Percentiles rank a stretch among this genome's conserved stretches.
These are phyloP conservation scores for Penaeus chinensis DNA, from an alignment of 1,140 invertebrate genomes.

Conservation along the genomic window DNA sequence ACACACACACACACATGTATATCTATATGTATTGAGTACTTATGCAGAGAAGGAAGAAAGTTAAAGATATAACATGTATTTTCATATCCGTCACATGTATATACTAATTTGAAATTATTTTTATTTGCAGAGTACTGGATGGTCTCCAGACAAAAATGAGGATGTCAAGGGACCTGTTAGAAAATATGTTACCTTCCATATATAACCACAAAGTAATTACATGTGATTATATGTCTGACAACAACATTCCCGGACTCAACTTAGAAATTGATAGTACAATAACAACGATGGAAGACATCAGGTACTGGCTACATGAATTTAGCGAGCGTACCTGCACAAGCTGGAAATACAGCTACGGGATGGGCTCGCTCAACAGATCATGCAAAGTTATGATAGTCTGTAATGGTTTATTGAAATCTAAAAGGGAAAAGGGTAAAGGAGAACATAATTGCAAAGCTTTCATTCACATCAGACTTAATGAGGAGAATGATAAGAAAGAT, in stretches of 20 bases:
- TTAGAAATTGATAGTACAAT: conserved; percentile 8
- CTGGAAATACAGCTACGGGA: background rate
- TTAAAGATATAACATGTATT: too few relatives aligned
- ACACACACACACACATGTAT: too few relatives aligned
- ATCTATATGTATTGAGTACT: too few relatives aligned
- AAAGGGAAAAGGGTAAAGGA: background rate
- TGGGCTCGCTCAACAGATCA: background rate
- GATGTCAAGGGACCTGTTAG: background rate
- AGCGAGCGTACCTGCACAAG: conserved; percentile 6
- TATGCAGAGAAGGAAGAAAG: too few relatives aligned
- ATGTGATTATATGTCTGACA: conserved; percentile 5
- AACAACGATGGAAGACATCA: background rate
- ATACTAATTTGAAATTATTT: too few relatives aligned
- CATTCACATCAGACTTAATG: conserved; percentile 23
- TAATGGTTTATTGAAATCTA: background rate
- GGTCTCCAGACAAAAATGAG: background rate
- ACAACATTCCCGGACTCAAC: conserved; percentile 7
- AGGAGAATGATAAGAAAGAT: background rate
- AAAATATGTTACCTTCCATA: conserved; percentile 2
- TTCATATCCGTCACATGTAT: too few relatives aligned
- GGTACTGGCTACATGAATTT: background rate
- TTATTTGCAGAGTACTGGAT: too few relatives aligned
- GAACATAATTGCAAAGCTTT: background rate
- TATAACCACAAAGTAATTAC: background rate
- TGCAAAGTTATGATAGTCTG: conserved; percentile 1